Evolutionary conservation across 2,113 vertebrate genomes (phyloP).

Genomic region (Taxidea taxus): DNA sequence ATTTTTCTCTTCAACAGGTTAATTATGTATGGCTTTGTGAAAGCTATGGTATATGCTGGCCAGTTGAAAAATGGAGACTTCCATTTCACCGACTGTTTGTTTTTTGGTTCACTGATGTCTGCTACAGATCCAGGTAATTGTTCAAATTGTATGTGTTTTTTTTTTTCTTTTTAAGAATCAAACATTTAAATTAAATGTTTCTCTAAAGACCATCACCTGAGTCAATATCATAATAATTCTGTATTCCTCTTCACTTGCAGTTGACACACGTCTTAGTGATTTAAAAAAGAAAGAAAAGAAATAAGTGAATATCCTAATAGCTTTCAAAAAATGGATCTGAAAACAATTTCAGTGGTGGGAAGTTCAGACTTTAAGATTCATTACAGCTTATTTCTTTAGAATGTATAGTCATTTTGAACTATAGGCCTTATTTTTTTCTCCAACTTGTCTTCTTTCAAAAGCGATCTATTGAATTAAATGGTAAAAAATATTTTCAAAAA

Average conservation of each 20-base stretch:
- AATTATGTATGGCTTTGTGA: conserved; percentile 89
- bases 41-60: conserved; percentile 84
- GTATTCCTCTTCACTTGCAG: not conserved
- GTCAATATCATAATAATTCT: not conserved
- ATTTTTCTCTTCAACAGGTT: conserved; percentile 82
- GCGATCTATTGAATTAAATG: not conserved
- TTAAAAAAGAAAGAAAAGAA: not conserved
- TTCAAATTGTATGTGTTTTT: conserved; percentile 29
- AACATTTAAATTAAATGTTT: conserved; percentile 44
- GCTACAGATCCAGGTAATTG: conserved; percentile 91
- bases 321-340: not conserved
- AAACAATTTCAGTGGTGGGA: not conserved
- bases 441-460: not conserved
- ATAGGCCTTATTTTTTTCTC: not conserved
- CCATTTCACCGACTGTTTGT: conserved; percentile 89
- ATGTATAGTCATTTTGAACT: not conserved
- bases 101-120: conserved; percentile 91
- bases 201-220: not conserved
- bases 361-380: not conserved
- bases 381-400: not conserved
- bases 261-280: not conserved
- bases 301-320: not conserved
- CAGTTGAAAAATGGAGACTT: conserved; percentile 84
- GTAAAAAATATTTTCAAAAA: not conserved
- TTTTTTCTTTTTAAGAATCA: conserved; percentile 1